Evolutionary conservation across 2,797 vertebrate species (phyloP).

Genomic region (Parauchenoglanis punctatus): DNA sequence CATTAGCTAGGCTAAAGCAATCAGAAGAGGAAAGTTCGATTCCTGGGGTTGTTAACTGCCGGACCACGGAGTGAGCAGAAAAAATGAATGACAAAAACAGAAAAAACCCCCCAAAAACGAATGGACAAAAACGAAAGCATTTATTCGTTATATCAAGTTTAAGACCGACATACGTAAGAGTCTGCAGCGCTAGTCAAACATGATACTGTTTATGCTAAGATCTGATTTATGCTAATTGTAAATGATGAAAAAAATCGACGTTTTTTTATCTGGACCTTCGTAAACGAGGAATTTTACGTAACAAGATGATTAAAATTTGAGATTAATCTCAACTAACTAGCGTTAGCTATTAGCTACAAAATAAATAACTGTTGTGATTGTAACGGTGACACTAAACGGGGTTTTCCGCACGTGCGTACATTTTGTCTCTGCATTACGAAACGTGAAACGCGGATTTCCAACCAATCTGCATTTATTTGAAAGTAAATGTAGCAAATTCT

Average conservation of each 20-base stretch:
- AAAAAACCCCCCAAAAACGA: too few species aligned
- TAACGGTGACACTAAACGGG: background rate
- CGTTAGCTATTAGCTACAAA: background rate
- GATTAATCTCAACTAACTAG: background rate
- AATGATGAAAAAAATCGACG: too few species aligned
- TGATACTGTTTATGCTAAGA: background rate
- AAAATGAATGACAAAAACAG: background rate
- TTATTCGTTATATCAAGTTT: background rate
- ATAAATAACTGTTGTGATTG: background rate
- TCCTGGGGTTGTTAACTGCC: background rate
- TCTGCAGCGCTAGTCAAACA: background rate
- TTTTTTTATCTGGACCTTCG: background rate
- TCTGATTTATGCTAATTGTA: background rate
- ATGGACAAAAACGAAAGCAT: background rate
- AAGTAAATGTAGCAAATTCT: background rate
- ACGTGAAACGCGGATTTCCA: background rate
- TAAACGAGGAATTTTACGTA: background rate
- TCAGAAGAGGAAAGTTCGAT: background rate
- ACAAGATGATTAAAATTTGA: background rate
- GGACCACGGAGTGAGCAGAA: background rate
- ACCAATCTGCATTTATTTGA: background rate
- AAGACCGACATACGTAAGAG: background rate
- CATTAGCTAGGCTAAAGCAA: constrained; percentile 13
- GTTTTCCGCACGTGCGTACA: background rate
- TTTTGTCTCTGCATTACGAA: background rate